phyloP scores from a whole-genome alignment of 2,113 vertebrate species.

The Eonycteris spelaea region DNA sequence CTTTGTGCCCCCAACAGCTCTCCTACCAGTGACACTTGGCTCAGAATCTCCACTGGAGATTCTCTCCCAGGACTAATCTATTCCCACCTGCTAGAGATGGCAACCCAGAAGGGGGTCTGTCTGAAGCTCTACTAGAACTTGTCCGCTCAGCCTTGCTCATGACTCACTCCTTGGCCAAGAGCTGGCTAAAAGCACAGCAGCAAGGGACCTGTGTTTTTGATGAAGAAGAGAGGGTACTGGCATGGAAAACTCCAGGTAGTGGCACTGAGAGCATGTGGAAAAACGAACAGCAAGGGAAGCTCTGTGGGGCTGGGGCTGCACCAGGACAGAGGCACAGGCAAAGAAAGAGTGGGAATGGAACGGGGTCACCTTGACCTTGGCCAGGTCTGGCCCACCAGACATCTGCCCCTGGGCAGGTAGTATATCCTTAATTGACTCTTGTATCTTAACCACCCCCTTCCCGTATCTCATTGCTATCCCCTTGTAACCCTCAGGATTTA shows the following conservation, averaged over 20 bases:
- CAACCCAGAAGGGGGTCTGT: not conserved
- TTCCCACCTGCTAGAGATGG: not conserved
- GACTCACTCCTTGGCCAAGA: not conserved
- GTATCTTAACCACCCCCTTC: not conserved
- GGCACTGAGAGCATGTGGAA: not conserved
- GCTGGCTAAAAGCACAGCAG: not conserved
- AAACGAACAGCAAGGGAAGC: not conserved
- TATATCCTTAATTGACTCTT: not conserved
- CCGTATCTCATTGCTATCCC: not conserved
- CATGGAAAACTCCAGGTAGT: not conserved
- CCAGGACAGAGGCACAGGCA: not conserved
- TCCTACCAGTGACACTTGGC: not conserved
- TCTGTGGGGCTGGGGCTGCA: not conserved
- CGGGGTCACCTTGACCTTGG: not conserved
- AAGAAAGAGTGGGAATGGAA: not conserved
- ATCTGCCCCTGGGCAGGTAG: not conserved
- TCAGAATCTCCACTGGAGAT: not conserved
- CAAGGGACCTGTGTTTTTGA: not conserved
- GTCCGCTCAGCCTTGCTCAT: not conserved
- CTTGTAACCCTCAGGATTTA: not conserved
- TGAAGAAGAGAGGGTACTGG: not conserved
- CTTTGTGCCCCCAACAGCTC: not conserved
- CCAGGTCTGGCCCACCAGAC: not conserved
- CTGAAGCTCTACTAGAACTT: not conserved
- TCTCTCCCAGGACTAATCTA: not conserved